Conservation (phyloP, 2,113 vertebrate genomes). For the Vanacampus margaritifer region DNA sequence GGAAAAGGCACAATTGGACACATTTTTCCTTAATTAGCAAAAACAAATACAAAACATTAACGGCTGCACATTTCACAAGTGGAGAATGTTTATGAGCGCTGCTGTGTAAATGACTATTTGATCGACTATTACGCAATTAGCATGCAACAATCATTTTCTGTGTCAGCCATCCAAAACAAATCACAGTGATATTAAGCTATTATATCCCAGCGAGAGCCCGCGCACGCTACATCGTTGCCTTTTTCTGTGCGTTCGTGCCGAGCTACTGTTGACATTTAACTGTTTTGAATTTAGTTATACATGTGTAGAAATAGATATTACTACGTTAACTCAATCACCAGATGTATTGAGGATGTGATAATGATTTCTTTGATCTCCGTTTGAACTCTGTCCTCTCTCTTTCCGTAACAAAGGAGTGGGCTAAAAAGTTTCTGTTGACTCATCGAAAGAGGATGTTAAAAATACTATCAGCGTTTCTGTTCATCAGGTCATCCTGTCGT, state of each 20-base stretch:
- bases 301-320: no score
- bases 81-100: slow-evolving; percentile 17
- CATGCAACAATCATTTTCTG: slow-evolving; percentile 36
- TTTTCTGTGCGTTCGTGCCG: neutral
- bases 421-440: no score
- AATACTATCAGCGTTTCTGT: no score
- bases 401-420: no score
- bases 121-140: slow-evolving; percentile 46
- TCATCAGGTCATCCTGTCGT: no score
- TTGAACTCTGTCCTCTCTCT: no score
- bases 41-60: slow-evolving; percentile 44
- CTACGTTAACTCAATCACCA: no score
- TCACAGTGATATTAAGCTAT: slow-evolving; percentile 33
- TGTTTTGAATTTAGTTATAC: no score
- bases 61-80: slow-evolving; percentile 22
- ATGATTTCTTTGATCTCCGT: no score
- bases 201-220: slow-evolving; percentile 12
- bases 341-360: no score
- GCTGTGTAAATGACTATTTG: slow-evolving; percentile 46
- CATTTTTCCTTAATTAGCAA: slow-evolving; percentile 43
- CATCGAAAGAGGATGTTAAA: no score
- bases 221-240: neutral
- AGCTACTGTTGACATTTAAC: no score
- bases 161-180: slow-evolving; percentile 46
- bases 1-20: slow-evolving; percentile 35